A percentile compares a stretch with the other conserved stretches of the same genome.
phyloP scores from a whole-genome alignment of 2,113 vertebrate genomes.

The Brevimyrus niger region DNA sequence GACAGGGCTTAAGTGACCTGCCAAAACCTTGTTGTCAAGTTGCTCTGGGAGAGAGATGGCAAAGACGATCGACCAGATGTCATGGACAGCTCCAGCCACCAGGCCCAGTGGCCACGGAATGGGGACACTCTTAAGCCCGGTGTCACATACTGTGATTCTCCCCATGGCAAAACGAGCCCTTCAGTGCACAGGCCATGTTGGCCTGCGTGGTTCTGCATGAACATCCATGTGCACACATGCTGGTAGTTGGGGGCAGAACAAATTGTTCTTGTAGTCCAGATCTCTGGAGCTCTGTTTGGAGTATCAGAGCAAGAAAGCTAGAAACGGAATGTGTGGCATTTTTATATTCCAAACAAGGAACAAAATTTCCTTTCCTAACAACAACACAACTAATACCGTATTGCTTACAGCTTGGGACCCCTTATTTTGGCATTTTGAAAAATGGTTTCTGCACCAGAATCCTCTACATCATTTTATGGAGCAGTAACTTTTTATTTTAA shows the following conservation, averaged over 20 bases:
- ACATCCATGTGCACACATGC: background rate
- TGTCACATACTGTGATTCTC: background rate
- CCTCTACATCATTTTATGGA: background rate
- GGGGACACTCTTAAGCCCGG: background rate
- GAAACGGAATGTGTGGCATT: background rate
- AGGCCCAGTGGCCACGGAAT: background rate
- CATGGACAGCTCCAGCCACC: background rate
- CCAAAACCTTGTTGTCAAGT: constrained; percentile 37
- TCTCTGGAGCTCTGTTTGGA: background rate
- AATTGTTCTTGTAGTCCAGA: background rate
- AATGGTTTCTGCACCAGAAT: background rate
- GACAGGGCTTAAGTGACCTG: constrained; percentile 41
- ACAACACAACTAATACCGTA: background rate
- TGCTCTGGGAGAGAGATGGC: constrained; percentile 35
- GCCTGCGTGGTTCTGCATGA: background rate
- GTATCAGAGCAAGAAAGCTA: background rate
- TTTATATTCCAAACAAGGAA: background rate
- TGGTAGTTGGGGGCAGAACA: background rate
- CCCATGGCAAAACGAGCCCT: background rate
- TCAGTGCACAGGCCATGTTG: background rate
- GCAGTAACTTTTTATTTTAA: background rate
- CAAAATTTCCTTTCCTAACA: background rate
- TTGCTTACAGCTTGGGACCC: background rate
- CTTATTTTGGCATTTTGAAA: background rate
- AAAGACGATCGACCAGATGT: background rate